Conservation (phyloP, 1,140 invertebrate species). For the Lethrus apterus region DNA sequence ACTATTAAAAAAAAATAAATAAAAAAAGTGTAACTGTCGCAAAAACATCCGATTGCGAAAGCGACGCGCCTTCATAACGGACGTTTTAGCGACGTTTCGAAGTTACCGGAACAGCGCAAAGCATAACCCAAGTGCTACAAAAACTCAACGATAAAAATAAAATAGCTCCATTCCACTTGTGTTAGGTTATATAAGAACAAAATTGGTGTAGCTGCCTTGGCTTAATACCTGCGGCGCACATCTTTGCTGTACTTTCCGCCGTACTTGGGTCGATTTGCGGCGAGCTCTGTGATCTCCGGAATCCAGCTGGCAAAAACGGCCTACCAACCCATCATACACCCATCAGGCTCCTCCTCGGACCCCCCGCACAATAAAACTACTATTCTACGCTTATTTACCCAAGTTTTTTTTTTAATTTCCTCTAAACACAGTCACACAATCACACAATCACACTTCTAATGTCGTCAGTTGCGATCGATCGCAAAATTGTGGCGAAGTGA, state of each 20-base stretch:
- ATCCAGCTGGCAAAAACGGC: slow-evolving; percentile 99
- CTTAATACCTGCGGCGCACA: slow-evolving; percentile 89
- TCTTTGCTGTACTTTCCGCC: slow-evolving; percentile 96
- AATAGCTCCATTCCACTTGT: slow-evolving; percentile 28
- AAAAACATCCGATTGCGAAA: no score
- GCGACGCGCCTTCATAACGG: no score
- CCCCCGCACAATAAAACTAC: slow-evolving; percentile 19
- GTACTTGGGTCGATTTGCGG: slow-evolving; percentile 95
- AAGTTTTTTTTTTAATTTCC: slow-evolving; percentile 7
- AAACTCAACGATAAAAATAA: not conserved
- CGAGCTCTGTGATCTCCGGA: slow-evolving; percentile 97
- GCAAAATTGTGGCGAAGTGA: no score
- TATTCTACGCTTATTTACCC: slow-evolving; percentile 17
- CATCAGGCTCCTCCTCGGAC: slow-evolving; percentile 39
- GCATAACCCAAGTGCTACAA: slow-evolving; percentile 34
- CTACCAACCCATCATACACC: slow-evolving; percentile 56
- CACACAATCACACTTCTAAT: no score
- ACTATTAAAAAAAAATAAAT: slow-evolving; percentile 5
- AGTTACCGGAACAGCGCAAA: slow-evolving; percentile 29
- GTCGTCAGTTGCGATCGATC: no score
- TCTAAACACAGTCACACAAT: no score
- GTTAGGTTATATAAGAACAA: slow-evolving; percentile 9
- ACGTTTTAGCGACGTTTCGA: slow-evolving; percentile 2
- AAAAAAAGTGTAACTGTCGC: slow-evolving; percentile 1
- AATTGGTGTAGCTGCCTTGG: slow-evolving; percentile 9